Conservation (phyloP, 2,797 vertebrate genomes). For the Poeciliopsis turneri region DNA sequence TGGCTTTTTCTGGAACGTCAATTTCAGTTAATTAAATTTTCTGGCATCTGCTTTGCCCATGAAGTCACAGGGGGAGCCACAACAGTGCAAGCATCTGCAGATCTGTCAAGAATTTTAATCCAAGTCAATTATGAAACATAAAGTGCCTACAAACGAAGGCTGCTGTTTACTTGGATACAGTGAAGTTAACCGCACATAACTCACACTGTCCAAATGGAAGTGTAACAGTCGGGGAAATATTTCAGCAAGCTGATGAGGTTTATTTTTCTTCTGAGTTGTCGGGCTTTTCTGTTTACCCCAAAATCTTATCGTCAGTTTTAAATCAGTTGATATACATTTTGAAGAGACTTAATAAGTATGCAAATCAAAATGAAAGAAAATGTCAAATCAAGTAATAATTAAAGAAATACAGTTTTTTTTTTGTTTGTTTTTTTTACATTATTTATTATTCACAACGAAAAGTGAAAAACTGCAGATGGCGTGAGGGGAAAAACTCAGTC, state of each 20-base stretch:
- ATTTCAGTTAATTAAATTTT: constrained; percentile 80
- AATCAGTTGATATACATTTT: constrained; percentile 7
- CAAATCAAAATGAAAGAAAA: background rate
- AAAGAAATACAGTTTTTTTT: background rate
- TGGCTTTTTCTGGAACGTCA: constrained; percentile 73
- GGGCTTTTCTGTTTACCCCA: background rate
- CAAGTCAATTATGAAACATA: constrained; percentile 29
- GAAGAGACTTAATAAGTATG: background rate
- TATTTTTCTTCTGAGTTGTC: background rate
- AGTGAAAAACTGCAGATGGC: constrained; percentile 52
- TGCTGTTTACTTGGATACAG: constrained; percentile 9
- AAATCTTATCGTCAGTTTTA: background rate
- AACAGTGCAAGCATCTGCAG: constrained; percentile 42
- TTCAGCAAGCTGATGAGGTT: constrained; percentile 9
- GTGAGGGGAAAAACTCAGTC: background rate
- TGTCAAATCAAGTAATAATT: background rate
- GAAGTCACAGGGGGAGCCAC: constrained; percentile 63
- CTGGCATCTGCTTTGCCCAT: constrained; percentile 67
- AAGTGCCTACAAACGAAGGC: constrained; percentile 5
- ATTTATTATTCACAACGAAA: constrained; percentile 21
- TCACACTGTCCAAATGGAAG: background rate
- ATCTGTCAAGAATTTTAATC: constrained; percentile 44
- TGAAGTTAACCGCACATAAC: background rate
- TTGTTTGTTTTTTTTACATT: background rate
- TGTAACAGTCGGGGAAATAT: background rate